Evolutionary conservation across 1,140 invertebrate genomes (phyloP), one percentile per base, ranked within the genome.

Genomic region (Tribolium madens): DNA sequence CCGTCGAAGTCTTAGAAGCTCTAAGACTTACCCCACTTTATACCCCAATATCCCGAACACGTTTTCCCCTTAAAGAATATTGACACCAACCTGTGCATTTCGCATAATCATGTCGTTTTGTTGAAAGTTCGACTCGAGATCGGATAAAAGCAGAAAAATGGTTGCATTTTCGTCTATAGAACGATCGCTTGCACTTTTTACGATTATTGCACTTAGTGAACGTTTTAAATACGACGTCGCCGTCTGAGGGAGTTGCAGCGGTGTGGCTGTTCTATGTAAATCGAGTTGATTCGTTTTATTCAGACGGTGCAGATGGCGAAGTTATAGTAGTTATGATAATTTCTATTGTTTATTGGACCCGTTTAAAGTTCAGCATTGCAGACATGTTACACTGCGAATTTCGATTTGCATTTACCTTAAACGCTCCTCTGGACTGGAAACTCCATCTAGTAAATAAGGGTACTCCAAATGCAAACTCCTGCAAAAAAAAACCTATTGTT

Each of bases 391-490:
- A 64, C n/a, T 33, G 26, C 10, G 57, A 64, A 64, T 64, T 64
- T 64, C 57, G 26, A 64, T 64, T 57, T 57, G 52, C 52, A 57
- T 57, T 60, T 64, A 64, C 57, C 57, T 64, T 64, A 64, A 33
- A 64, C 57, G 70, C 47, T 72, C 21, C 50, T 33, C 70, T 33
- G 50, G 50, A 72, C 46, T 72, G 70, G 50, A 72, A 72, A 72
- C 46, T 72, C 70, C 70, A 72, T 72, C 70, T 50, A 71, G 57
- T 64, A 64, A 64, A 64, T 64, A 64, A 64, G 57, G 57, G 57
- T 64, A 64, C 57, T 64, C 57, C 57, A 64, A 57, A 64, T 64
- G 57, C 57, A 64, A 64, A 64, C 57, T 64, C 57, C 57, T 64
- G 57, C 18, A 33, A 31, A 64, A 64, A n/a, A 14, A 31, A 31